Base-by-base conservation (phyloP, 2,113 vertebrate genomes). In the Pseudorhombus dupliciocellatus region DNA sequence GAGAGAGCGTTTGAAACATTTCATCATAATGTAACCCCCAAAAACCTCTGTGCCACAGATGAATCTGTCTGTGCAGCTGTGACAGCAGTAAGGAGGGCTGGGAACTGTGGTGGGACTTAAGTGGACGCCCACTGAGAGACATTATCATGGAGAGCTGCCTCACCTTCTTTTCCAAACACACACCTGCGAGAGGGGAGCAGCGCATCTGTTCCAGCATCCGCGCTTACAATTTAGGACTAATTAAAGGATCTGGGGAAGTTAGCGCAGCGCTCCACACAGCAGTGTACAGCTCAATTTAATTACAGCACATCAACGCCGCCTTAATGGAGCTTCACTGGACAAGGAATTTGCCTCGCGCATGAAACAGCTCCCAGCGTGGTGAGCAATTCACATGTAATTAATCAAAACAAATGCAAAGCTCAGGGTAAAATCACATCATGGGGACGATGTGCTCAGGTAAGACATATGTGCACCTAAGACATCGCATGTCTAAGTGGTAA, bases 201-300 rank as follows among this genome's bases (percentile, higher is more conserved):
- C n/a, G 57, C 77, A 82, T 87, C 78, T 81, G 83, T 75, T 87
- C 77, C 71, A 68, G 59, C 30, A 34, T 61, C 73, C 73, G 75
- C 8, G 10, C 28, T 75, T 74, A 71, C 81, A 76, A 62, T n/a
- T 42, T n/a, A 81, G 68, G 74, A 44, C 78, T 85, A 89, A 91
- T 92, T 81, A 91, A 87, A 88, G 81, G 62, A 88, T 87, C 85
- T 62, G 20, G 70, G 73, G 70, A 77, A 70, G 77, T 83, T 77
- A 79, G 65, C 53, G 22, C 66, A 37, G 77, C 57, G 37, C 57
- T 59, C 66, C n/a, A 66, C 77, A 62, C 79, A 81, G 83, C 73
- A 77, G 73, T 58, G 56, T 51, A 51, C 14, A 56, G 66, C 83
- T 84, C 60, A 56, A 83, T 82, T 83, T 68, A 82, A 91, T 89